Percentiles rank a stretch among this genome's conserved stretches.
Evolutionary conservation across 2,113 vertebrate genomes (phyloP).

Genomic region (Lampris megalopsis): DNA sequence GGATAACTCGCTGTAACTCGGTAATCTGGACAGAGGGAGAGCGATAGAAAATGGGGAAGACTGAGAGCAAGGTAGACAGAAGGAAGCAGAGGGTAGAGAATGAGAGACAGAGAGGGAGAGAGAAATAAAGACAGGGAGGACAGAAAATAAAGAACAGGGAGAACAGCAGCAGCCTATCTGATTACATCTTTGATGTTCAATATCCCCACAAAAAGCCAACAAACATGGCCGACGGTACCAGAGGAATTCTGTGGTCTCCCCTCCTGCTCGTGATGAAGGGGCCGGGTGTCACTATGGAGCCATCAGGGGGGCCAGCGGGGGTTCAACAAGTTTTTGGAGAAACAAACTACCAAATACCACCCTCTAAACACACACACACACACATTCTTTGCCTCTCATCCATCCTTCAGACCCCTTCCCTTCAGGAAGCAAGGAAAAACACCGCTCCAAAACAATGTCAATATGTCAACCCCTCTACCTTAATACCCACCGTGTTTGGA

Average conservation of each 20-base stretch:
- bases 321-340: constrained; percentile 16
- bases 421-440: constrained; percentile 22
- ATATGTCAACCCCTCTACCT: constrained; percentile 46
- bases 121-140: not conserved
- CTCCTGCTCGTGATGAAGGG: constrained; percentile 49
- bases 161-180: constrained; percentile 46
- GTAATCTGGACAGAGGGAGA: constrained; percentile 25
- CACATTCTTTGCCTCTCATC: constrained; percentile 39
- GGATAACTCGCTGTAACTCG: constrained; percentile 57
- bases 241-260: constrained; percentile 61
- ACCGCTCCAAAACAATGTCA: constrained; percentile 36
- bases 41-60: constrained; percentile 8
- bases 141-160: constrained; percentile 8
- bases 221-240: constrained; percentile 63
- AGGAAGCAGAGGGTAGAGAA: constrained; percentile 8
- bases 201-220: constrained; percentile 70
- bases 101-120: constrained; percentile 7
- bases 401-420: constrained; percentile 34
- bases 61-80: constrained; percentile 1
- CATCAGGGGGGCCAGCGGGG: constrained; percentile 19
- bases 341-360: constrained; percentile 31
- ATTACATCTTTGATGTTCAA: constrained; percentile 55
- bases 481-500: constrained; percentile 30
- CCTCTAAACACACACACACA: constrained; percentile 3
- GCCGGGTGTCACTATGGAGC: constrained; percentile 29